Base-by-base conservation (phyloP, 2,888 invertebrate genomes). In the Aromia moschata region DNA sequence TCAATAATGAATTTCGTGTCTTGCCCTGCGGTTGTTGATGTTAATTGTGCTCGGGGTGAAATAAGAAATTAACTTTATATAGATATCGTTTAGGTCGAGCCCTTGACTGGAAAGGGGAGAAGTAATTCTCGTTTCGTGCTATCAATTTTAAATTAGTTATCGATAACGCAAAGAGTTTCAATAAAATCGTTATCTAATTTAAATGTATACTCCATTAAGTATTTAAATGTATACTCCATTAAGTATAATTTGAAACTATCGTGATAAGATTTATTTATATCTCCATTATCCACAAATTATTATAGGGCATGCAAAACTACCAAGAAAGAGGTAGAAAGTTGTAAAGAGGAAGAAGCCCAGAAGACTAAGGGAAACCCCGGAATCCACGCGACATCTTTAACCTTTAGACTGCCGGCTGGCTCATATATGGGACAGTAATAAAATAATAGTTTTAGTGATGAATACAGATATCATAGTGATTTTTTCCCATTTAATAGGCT, bases 1-100 rank as follows among this genome's bases (percentile, higher is more conserved):
- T 56, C 55, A 56, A 60, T 60, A 60, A 60, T 60, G 60, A 60
- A 60, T 60, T 60, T 60, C 56, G 41, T 60, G 60, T 60, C 60
- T 51, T 56, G 60, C 52, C n/a, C n/a, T 11, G 33, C n/a, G n/a
- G 60, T 51, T 60, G 60, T 60, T 30, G 56, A 51, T 60, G 60
- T 56, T 59, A 55, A 59, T 59, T 59, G 51, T 49, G n/a, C 7
- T 33, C n/a, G 11, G 10, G n/a, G 7, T 10, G 11, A 33, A 33
- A 33, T 33, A 33, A 33, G 33, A 33, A 33, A 33, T 33, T 33
- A 33, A 33, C 60, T 56, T 56, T 43, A 56, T 56, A 56, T n/a
- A n/a, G n/a, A n/a, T n/a, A n/a, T n/a, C n/a, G n/a, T 60, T 40
- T 52, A 51, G 45, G 52, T 52, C 45, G 40, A 56, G 60, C 47